Evolutionary conservation across 1,140 invertebrate genomes (phyloP).

Genomic region (Drosophila leontia): DNA sequence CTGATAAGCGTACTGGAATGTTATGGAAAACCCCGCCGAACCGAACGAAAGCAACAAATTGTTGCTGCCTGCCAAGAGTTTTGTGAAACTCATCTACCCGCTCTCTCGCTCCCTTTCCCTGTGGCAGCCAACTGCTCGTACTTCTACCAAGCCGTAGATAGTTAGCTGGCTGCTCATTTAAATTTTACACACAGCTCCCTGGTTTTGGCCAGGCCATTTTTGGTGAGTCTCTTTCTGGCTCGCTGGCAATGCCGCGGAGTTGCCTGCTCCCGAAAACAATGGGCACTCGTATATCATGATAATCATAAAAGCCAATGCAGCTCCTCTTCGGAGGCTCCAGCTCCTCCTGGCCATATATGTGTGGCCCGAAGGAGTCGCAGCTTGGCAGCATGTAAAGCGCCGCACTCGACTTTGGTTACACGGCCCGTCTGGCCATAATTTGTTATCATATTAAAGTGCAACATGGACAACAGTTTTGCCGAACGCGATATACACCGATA

Average conservation of each 20-base stretch:
- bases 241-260: slow-evolving; percentile 22
- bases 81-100: slow-evolving; percentile 34
- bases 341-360: slow-evolving; percentile 55
- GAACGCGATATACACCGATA: slow-evolving; percentile 57
- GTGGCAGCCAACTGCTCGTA: background rate
- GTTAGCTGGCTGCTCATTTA: slow-evolving; percentile 71
- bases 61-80: slow-evolving; percentile 62
- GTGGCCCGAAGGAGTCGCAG: slow-evolving; percentile 34
- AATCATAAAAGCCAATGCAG: slow-evolving; percentile 73
- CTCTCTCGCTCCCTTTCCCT: slow-evolving; percentile 11
- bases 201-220: slow-evolving; percentile 71
- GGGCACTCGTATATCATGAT: slow-evolving; percentile 82
- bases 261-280: slow-evolving; percentile 74
- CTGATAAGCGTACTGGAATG: slow-evolving; percentile 75
- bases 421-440: slow-evolving; percentile 71
- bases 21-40: slow-evolving; percentile 41
- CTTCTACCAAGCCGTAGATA: slow-evolving; percentile 17
- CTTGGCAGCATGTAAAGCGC: slow-evolving; percentile 70
- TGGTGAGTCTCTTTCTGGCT: slow-evolving; percentile 60
- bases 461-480: slow-evolving; percentile 65
- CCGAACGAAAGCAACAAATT: slow-evolving; percentile 65
- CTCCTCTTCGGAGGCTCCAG: slow-evolving; percentile 37
- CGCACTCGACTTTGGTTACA: slow-evolving; percentile 66
- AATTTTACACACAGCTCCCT: slow-evolving; percentile 72
- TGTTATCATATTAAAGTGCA: slow-evolving; percentile 81